Evolutionary conservation across 1,140 invertebrate genomes (phyloP).

Genomic region (Maniola jurtina): DNA sequence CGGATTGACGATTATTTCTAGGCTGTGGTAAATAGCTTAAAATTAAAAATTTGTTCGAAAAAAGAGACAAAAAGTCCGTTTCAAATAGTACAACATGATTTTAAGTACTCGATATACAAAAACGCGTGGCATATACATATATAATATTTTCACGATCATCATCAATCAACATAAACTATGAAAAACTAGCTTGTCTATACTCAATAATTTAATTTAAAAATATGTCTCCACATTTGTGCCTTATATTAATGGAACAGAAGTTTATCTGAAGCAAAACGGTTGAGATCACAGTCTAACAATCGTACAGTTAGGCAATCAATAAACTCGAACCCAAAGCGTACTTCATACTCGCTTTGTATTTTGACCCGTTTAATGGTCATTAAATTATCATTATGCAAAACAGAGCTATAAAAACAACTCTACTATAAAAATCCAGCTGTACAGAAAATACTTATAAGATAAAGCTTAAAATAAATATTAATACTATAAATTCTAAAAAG

Average conservation of each 20-base stretch:
- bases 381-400: too few relatives aligned
- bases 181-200: conserved; percentile 29
- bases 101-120: conserved; percentile 12
- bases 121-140: conserved; percentile 13
- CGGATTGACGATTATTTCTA: neutral
- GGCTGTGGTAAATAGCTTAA: neutral
- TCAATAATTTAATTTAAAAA: conserved; percentile 32
- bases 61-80: neutral
- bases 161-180: conserved; percentile 10
- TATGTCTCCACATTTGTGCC: conserved; percentile 32
- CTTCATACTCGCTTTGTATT: too few relatives aligned
- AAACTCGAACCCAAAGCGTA: neutral
- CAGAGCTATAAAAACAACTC: too few relatives aligned
- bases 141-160: conserved; percentile 12
- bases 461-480: too few relatives aligned
- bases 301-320: neutral
- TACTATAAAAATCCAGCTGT: too few relatives aligned
- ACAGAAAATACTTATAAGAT: too few relatives aligned
- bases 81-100: neutral
- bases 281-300: conserved; percentile 10
- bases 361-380: too few relatives aligned
- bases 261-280: neutral
- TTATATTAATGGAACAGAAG: conserved; percentile 32
- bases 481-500: too few relatives aligned
- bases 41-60: neutral